Percentiles rank a stretch among this genome's conserved stretches.
These are phyloP conservation scores for Sebastes ruberrimus DNA, from an alignment of 2,797 vertebrate genomes.

Conservation along the genomic window DNA sequence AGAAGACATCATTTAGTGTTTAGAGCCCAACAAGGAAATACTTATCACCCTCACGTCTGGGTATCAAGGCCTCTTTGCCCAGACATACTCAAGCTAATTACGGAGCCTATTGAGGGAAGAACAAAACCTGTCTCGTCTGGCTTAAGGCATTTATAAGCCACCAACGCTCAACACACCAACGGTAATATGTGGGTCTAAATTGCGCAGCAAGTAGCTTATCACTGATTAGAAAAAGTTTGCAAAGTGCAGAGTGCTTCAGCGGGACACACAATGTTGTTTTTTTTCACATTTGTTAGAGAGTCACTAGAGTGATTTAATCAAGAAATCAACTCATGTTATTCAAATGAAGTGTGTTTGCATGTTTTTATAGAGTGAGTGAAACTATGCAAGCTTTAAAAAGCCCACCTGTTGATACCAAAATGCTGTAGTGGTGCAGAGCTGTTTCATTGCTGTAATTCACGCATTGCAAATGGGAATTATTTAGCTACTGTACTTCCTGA, in stretches of 20 bases:
- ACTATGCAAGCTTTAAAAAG: neutral
- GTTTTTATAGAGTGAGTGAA: neutral
- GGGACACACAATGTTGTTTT: neutral
- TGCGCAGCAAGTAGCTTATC: constrained; percentile 3
- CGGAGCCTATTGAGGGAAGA: constrained; percentile 53
- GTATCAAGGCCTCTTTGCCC: constrained; percentile 51
- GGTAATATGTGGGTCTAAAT: constrained; percentile 20
- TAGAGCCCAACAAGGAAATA: constrained; percentile 50
- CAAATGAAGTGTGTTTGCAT: constrained; percentile 12
- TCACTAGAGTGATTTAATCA: constrained; percentile 32
- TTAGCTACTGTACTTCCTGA: neutral
- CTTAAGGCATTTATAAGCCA: constrained; percentile 47
- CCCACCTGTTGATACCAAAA: neutral
- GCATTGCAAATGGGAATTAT: neutral
- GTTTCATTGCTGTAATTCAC: neutral
- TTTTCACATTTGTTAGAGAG: constrained; percentile 19
- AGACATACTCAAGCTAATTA: constrained; percentile 69
- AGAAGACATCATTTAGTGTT: constrained; percentile 60
- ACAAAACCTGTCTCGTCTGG: constrained; percentile 63
- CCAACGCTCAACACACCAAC: constrained; percentile 5
- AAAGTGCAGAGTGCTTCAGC: constrained; percentile 19
- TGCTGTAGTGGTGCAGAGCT: neutral
- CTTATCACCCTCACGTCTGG: constrained; percentile 65
- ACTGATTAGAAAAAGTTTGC: constrained; percentile 58
- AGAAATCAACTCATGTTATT: constrained; percentile 27